Evolutionary conservation across 1,140 invertebrate species (phyloP).

Genomic region (Megathymus violae): DNA sequence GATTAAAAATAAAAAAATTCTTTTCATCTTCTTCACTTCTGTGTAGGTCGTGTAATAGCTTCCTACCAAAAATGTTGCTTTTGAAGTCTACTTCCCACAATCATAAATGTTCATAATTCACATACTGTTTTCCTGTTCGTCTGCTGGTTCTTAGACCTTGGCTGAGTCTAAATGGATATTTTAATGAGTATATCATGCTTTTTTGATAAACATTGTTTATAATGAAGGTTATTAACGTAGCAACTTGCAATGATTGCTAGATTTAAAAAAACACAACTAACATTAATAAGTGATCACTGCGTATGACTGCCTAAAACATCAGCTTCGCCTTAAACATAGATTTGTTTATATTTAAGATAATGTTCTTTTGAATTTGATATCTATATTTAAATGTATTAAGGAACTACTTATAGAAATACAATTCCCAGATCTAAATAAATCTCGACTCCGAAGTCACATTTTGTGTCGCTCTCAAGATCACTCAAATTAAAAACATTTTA

Average conservation of each 20-base stretch:
- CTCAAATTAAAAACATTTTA: slow-evolving; percentile 6
- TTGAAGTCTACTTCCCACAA: slow-evolving; percentile 58
- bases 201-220: slow-evolving; percentile 16
- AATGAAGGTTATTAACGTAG: background rate
- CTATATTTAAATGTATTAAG: background rate
- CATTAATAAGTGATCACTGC: no score
- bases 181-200: no score
- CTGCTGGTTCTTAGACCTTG: slow-evolving; percentile 21
- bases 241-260: slow-evolving; percentile 13
- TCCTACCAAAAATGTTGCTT: slow-evolving; percentile 54
- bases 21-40: slow-evolving; percentile 65
- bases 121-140: slow-evolving; percentile 35
- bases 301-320: no score
- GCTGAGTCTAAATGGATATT: slow-evolving; percentile 16
- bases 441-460: slow-evolving; percentile 1
- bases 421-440: background rate
- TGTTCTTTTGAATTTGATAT: background rate
- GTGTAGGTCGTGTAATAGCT: slow-evolving; percentile 57
- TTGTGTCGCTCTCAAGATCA: background rate
- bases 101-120: slow-evolving; percentile 40
- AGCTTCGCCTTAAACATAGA: background rate
- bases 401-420: background rate
- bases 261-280: no score
- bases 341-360: background rate
- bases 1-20: slow-evolving; percentile 73